Evolutionary conservation across 2,113 vertebrate species (phyloP).

Genomic region (Uria aalge): DNA sequence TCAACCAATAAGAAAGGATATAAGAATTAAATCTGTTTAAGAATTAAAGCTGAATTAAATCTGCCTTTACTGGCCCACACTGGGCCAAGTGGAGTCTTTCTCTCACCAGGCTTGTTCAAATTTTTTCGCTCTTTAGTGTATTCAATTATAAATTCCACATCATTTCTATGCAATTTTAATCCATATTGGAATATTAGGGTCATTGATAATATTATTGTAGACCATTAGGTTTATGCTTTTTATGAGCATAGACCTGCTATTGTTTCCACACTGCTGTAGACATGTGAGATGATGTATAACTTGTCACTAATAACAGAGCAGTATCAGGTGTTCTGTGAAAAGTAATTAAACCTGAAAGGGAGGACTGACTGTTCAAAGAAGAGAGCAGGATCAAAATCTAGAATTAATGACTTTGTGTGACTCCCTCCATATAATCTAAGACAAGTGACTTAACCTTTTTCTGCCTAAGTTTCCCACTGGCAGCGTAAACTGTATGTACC

Average conservation of each 20-base stretch:
- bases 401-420: neutral
- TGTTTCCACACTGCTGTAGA: neutral
- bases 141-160: neutral
- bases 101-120: neutral
- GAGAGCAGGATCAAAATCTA: neutral
- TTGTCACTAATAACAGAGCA: neutral
- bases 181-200: neutral
- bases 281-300: neutral
- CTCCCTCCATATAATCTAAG: neutral
- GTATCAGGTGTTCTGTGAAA: neutral
- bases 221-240: neutral
- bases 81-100: neutral
- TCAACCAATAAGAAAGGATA: neutral
- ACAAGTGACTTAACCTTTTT: neutral
- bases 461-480: neutral
- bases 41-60: neutral
- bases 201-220: neutral
- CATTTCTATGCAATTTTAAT: neutral
- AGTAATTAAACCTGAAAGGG: neutral
- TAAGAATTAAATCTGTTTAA: neutral
- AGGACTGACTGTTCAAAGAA: neutral
- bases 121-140: neutral
- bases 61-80: neutral
- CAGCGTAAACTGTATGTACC: neutral
- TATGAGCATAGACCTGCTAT: neutral